Percentiles rank a stretch among this genome's conserved stretches.
Conservation (phyloP, 2,888 invertebrate genomes). For the Drosophila acutilabella region DNA sequence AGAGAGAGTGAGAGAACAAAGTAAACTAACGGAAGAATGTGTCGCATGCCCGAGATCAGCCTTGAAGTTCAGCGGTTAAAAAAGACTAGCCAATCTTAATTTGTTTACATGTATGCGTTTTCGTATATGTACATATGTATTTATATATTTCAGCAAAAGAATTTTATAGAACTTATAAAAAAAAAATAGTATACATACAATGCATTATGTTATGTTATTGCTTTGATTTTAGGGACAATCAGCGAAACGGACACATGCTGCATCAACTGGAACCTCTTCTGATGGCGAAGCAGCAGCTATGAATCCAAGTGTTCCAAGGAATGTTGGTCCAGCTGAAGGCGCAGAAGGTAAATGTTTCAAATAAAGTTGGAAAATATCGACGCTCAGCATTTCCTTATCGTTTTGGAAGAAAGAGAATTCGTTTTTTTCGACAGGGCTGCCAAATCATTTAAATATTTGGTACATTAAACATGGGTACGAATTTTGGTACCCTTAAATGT, state of each 20-base stretch:
- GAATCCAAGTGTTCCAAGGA: not conserved
- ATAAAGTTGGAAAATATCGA: not conserved
- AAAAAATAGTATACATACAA: not conserved
- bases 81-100: no score
- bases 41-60: not conserved
- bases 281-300: not conserved
- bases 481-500: no score
- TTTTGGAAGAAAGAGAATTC: no score
- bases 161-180: not conserved
- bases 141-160: no score
- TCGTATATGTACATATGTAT: not conserved
- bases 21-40: slow-evolving; percentile 9
- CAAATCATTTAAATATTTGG: no score
- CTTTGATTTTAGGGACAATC: not conserved
- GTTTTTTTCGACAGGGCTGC: no score
- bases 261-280: not conserved
- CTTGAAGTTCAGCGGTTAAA: not conserved
- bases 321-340: not conserved
- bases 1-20: not conserved
- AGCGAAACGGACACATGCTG: not conserved
- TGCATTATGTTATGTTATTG: no score
- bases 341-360: slow-evolving; percentile 21
- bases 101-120: not conserved
- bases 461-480: no score
- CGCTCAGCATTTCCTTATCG: no score